Conservation (phyloP, 2,888 invertebrate genomes). For the Quadriops clusia region DNA sequence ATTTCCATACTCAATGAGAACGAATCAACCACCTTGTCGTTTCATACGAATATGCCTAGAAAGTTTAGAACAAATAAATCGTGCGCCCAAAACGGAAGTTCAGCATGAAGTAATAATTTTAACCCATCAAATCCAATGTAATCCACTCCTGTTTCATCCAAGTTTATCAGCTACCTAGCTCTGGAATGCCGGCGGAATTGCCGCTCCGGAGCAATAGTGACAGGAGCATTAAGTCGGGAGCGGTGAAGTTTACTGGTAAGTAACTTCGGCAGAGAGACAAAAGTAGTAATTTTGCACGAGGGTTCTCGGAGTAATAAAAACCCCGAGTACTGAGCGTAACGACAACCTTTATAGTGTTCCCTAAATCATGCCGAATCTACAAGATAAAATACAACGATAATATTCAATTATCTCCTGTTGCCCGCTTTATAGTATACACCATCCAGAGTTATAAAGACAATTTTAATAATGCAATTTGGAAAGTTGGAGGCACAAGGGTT, state of each 20-base stretch:
- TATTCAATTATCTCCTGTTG: constrained; percentile 16
- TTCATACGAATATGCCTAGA: too few species aligned
- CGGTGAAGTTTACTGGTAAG: constrained; percentile 21
- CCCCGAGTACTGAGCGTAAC: constrained; percentile 19
- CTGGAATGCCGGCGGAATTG: constrained; percentile 7
- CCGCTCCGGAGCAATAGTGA: constrained; percentile 12
- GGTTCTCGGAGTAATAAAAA: constrained; percentile 23
- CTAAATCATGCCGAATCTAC: constrained; percentile 22
- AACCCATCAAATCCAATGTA: too few species aligned
- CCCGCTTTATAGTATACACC: too few species aligned
- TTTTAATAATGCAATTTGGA: too few species aligned
- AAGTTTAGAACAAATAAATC: too few species aligned
- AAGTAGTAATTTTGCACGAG: constrained; percentile 24
- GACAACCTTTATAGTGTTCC: constrained; percentile 22
- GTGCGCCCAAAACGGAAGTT: too few species aligned
- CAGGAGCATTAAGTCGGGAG: constrained; percentile 9
- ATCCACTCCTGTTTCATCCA: too few species aligned
- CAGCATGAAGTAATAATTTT: too few species aligned
- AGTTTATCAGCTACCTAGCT: constrained; percentile 1
- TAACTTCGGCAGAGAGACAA: constrained; percentile 23
- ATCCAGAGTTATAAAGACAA: too few species aligned
- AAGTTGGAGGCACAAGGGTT: too few species aligned
- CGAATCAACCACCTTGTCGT: too few species aligned
- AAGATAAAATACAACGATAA: constrained; percentile 16
- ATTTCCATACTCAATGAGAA: too few species aligned